Base-by-base conservation (phyloP, 2,797 vertebrate genomes). In the Chelon auratus region DNA sequence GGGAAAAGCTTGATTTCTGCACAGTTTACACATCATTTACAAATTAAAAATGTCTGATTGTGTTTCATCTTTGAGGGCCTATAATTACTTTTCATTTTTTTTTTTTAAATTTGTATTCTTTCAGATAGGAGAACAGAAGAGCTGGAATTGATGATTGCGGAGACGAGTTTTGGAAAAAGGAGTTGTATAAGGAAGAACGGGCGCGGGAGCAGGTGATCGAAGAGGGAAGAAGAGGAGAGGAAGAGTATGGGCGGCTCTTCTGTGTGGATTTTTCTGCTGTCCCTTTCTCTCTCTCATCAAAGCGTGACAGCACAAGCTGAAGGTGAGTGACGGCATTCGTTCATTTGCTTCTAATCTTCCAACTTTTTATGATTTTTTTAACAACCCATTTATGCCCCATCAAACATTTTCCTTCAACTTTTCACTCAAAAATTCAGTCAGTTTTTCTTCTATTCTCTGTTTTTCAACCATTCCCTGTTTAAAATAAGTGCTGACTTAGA, bases 231-330 rank as follows among this genome's bases (percentile, higher is more conserved):
- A 20, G 61, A 81, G 73, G 73, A 84, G 80, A 79, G 76, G 72
- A 80, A 67, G 83, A 95, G 74, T 40, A 95, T 95, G 95, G 92
- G 85, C 68, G 22, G 20, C 71, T 83, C 72, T 67, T 83, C 74
- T 62, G 60, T 90, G 75, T 94, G 93, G 92, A 82, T 93, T 65
- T 82, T 93, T 62, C 78, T 95, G 7, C 75, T 94, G 89, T 91
- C 72, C 51, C 73, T 95, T 77, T 92, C 81, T 68, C 80, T 94
- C 57, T 86, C 72, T 56, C 83, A 82, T 82, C 87, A 84, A 62
- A 85, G 77, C 22, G 77, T 84, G 68, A 62, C 86, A 43, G 91
- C 88, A 39, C 91, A 95, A 81, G 82, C 88, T 78, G 95, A 95
- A 94, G 94, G 95, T 95, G 91, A 75, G 13, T 5, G 22, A 22